Base-by-base conservation (phyloP, 2,888 invertebrate genomes). In the Pocota personata region DNA sequence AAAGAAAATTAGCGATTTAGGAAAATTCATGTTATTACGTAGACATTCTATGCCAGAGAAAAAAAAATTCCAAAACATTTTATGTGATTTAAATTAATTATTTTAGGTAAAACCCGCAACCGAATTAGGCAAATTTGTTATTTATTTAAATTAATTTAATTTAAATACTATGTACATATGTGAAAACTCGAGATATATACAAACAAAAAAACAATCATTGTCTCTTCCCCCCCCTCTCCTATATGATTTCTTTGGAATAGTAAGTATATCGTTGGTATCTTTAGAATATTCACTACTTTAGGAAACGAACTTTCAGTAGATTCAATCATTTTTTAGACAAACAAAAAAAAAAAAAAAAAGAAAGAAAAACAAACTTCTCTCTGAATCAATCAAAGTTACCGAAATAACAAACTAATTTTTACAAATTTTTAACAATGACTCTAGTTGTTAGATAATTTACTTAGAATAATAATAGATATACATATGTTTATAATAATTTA, bases 51-150 rank as follows among this genome's bases (percentile, higher is more conserved):
- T 75, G 75, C 57, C 67, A 75, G 69, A 67, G 62, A 67, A 73
- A 69, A 64, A 58, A 58, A 32, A 69, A 84, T 78, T 84, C 79
- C 79, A 79, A 84, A 84, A 84, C 84, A 69, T 75, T 64, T 79
- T 46, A 83, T 84, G 84, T 84, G 84, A 84, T 84, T 84, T 84
- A 84, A 84, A 79, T 73, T 75, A 84, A 79, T 79, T 84, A 79
- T 75, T 84, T 84, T 84, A 84, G 79, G 75, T 64, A 58, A 79
- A 79, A 43, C 50, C 66, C 82, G 30, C 30, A 67, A 69, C 40
- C 46, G 21, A 62, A 79, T 50, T 84, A 79, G 83, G 60, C 37
- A 78, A 79, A 75, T 75, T 75, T 78, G 73, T 79, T 84, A 84
- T 84, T 84, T 84, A 79, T 84, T 69, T 79, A 79, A 84, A 79